phyloP scores from a whole-genome alignment of 2,113 vertebrate species.

The Ranitomeya variabilis region DNA sequence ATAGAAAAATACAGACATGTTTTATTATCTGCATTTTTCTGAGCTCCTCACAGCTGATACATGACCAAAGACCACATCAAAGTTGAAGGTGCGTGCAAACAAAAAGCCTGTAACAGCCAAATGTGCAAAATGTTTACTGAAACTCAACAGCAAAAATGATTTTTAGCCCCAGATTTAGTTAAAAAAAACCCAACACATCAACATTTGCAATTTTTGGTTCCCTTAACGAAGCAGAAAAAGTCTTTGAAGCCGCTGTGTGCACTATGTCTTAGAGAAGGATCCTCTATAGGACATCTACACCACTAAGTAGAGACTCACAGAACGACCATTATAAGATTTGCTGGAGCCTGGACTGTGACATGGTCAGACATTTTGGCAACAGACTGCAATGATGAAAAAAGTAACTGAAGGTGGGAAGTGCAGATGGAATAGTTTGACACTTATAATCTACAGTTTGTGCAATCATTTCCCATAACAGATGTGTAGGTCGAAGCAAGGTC shows the following conservation, averaged over 20 bases:
- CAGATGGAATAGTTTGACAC: conserved; percentile 56
- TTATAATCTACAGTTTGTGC: conserved; percentile 53
- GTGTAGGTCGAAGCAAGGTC: conserved; percentile 42
- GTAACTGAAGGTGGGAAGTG: conserved; percentile 46
- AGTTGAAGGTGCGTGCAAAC: no score
- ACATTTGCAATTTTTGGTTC: no score
- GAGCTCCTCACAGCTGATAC: no score
- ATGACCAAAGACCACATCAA: no score
- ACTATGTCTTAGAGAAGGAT: neutral
- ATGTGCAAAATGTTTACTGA: no score
- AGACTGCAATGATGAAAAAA: conserved; percentile 50
- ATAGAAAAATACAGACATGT: no score
- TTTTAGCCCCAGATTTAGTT: no score
- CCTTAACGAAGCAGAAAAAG: no score
- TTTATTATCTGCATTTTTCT: no score
- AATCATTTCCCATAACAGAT: conserved; percentile 59
- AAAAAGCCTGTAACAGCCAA: no score
- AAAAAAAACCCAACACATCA: no score
- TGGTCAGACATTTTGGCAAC: conserved; percentile 44
- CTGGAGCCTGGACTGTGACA: conserved; percentile 23
- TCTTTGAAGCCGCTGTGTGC: neutral
- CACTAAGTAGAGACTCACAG: neutral
- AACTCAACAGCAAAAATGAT: no score
- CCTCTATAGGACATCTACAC: neutral
- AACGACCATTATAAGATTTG: conserved; percentile 3